Percentiles rank a stretch among this genome's conserved stretches.
Conservation (phyloP, 53 echinoderm and acorn worm species). For the Echinarachnius parma region DNA sequence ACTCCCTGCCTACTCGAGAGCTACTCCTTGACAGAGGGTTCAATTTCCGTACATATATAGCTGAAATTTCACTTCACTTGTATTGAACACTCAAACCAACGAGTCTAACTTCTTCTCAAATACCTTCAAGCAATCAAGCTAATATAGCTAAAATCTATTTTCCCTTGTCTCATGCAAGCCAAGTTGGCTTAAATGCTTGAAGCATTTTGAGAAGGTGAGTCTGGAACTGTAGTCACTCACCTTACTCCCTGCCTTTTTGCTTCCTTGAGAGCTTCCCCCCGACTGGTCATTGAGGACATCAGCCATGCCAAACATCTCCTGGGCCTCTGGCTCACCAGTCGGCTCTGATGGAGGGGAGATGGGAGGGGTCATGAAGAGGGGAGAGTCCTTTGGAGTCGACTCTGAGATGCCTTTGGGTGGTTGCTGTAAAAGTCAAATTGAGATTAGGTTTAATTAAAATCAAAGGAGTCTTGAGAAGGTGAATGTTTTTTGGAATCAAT, state of each 20-base stretch:
- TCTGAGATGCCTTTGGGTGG: conserved; percentile 10
- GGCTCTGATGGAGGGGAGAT: conserved; percentile 84
- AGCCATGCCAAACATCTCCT: conserved; percentile 10
- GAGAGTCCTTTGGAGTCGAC: conserved; percentile 81
- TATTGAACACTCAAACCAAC: no score
- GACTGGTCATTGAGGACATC: conserved; percentile 15
- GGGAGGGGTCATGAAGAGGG: conserved; percentile 94
- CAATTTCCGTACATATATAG: no score
- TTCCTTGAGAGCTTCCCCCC: conserved; percentile 15
- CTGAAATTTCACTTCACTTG: no score
- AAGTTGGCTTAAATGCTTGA: no score
- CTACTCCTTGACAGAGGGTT: no score
- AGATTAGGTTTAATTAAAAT: background rate
- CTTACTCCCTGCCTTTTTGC: conserved; percentile 18
- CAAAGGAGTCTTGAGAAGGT: no score
- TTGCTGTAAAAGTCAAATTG: background rate
- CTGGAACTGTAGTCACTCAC: no score
- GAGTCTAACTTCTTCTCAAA: no score
- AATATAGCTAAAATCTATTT: no score
- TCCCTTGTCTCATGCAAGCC: no score
- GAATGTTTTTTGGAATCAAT: no score
- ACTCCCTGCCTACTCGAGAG: conserved; percentile 6
- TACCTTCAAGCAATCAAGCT: no score
- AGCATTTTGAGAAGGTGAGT: background rate
- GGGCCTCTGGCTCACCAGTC: conserved; percentile 1